Conservation (phyloP, 2,888 invertebrate genomes). For the Ophioninae sp. region DNA sequence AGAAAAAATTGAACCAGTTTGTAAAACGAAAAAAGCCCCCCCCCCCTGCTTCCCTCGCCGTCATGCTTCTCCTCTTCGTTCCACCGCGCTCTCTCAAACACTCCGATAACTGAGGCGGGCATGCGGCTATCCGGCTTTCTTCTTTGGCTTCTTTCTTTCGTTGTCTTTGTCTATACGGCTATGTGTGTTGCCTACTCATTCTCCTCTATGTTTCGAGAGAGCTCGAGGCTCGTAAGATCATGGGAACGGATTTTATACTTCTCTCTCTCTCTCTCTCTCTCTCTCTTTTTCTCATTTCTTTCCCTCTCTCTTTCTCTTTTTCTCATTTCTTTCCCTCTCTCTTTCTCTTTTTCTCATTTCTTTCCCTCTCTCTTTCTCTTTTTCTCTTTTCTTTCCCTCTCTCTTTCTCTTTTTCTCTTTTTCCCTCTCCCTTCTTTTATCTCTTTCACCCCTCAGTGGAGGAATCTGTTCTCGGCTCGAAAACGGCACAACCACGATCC, state of each 20-base stretch:
- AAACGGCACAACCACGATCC: background rate
- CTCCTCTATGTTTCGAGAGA: constrained; percentile 31
- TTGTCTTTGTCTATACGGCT: constrained; percentile 46
- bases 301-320: background rate
- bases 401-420: background rate
- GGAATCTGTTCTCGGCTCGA: constrained; percentile 30
- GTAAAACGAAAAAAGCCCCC: constrained; percentile 80
- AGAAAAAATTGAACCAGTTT: constrained; percentile 81
- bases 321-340: constrained; percentile 15
- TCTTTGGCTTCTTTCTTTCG: constrained; percentile 60
- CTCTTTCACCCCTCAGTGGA: constrained; percentile 25
- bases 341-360: background rate
- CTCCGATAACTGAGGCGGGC: constrained; percentile 32
- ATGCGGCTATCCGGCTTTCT: constrained; percentile 28
- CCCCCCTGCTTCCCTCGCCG: constrained; percentile 66
- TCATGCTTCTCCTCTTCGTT: too few species aligned
- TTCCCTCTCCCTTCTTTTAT: background rate
- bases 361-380: background rate
- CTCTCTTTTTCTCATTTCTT: background rate
- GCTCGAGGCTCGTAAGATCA: constrained; percentile 64
- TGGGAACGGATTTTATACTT: constrained; percentile 68
- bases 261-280: constrained; percentile 5
- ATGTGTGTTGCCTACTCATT: constrained; percentile 36
- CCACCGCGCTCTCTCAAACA: constrained; percentile 8
- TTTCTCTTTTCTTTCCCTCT: constrained; percentile 6